These are phyloP conservation scores for Theristicus caerulescens DNA, from an alignment of 2,113 vertebrate species.

Conservation along the genomic window DNA sequence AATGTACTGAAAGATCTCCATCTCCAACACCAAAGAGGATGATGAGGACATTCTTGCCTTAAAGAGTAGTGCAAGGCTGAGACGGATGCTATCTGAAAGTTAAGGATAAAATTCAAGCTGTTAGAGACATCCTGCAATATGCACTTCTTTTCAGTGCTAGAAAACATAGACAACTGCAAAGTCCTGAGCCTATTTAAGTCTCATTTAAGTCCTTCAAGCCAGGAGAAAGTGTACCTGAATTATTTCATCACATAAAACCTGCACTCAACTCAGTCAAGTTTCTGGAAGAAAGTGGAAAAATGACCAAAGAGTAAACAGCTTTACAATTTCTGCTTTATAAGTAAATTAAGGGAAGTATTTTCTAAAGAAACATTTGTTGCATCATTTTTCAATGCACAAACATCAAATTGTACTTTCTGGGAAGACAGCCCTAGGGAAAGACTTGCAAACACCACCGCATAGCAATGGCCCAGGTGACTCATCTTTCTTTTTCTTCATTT, in stretches of 20 bases:
- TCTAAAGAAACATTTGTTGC: background rate
- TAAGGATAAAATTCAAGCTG: background rate
- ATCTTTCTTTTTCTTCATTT: background rate
- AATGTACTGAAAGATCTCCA: conserved; percentile 59
- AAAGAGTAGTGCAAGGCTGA: background rate
- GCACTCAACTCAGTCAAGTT: background rate
- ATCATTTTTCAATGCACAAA: background rate
- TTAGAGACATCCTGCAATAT: background rate
- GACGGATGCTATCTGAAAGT: background rate
- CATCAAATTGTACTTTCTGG: background rate
- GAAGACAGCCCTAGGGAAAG: background rate
- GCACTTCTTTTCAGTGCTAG: background rate
- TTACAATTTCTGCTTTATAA: background rate
- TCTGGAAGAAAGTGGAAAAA: background rate
- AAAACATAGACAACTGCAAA: background rate
- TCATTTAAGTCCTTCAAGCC: background rate
- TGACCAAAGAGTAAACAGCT: background rate
- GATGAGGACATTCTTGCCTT: background rate
- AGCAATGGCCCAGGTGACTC: background rate
- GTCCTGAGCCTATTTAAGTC: background rate
- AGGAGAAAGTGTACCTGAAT: background rate
- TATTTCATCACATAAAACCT: background rate
- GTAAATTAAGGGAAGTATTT: background rate
- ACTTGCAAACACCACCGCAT: background rate
- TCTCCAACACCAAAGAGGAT: background rate